These are phyloP conservation scores for Anguilla marmorata DNA, from an alignment of 2,797 vertebrate species.

Conservation along the genomic window DNA sequence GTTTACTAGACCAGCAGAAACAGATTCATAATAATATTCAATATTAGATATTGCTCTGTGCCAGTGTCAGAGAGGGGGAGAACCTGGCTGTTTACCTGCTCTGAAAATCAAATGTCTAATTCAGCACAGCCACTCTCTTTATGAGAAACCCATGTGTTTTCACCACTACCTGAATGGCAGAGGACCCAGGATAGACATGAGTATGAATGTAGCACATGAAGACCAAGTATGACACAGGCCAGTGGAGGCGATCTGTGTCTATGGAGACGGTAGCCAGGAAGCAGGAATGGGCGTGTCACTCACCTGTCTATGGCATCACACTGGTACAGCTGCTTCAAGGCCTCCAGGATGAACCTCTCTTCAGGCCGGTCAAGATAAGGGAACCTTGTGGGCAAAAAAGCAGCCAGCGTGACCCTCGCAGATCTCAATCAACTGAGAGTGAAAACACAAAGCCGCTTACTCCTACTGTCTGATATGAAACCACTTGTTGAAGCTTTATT, in stretches of 20 bases:
- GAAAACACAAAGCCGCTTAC: not conserved
- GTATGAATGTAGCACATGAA: not conserved
- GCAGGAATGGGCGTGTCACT: slow-evolving; percentile 36
- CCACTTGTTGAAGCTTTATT: not conserved
- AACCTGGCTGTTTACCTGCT: not conserved
- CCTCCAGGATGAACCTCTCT: slow-evolving; percentile 90
- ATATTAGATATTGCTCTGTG: not conserved
- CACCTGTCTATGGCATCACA: slow-evolving; percentile 94
- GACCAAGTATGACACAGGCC: not conserved
- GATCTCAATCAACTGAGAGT: not conserved
- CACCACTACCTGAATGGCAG: not conserved
- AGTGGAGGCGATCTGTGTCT: not conserved
- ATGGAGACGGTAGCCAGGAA: not conserved
- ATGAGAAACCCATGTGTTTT: not conserved
- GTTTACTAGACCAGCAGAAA: not conserved
- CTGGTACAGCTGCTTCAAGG: slow-evolving; percentile 93
- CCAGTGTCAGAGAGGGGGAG: not conserved
- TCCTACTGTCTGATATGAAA: not conserved
- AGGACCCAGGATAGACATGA: not conserved
- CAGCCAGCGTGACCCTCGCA: not conserved
- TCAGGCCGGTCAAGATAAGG: slow-evolving; percentile 92
- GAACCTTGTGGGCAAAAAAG: slow-evolving; percentile 71
- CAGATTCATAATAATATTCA: not conserved
- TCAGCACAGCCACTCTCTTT: not conserved
- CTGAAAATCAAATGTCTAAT: not conserved